These are phyloP conservation scores for Neomonachus schauinslandi DNA, from an alignment of 2,113 vertebrate genomes.

Conservation along the genomic window DNA sequence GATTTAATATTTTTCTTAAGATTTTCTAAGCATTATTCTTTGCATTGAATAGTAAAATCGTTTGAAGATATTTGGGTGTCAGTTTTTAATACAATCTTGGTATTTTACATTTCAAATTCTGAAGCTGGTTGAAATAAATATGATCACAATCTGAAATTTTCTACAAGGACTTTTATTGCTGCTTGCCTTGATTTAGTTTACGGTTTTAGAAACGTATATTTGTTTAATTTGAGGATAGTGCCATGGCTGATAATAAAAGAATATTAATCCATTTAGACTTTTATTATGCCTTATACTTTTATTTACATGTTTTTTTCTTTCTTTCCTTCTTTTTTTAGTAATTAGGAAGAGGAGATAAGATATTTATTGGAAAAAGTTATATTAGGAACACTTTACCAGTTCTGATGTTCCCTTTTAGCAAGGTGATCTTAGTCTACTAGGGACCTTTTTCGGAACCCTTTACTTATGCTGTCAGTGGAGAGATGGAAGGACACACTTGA, in stretches of 20 bases:
- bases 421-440: neutral
- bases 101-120: slow-evolving; percentile 30
- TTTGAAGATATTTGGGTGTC: neutral
- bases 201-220: neutral
- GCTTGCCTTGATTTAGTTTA: neutral
- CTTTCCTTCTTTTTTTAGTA: neutral
- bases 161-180: neutral
- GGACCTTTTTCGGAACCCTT: neutral
- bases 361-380: neutral
- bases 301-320: neutral
- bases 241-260: neutral
- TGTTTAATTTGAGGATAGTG: neutral
- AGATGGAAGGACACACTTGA: neutral
- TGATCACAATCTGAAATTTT: neutral
- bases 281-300: neutral
- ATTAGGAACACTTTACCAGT: neutral
- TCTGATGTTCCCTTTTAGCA: neutral
- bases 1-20: neutral
- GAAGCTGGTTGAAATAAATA: slow-evolving; percentile 2
- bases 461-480: neutral
- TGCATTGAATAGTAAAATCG: neutral
- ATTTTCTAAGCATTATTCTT: neutral
- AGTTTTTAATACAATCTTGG: neutral
- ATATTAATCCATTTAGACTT: neutral
- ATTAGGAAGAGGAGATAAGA: neutral